These are phyloP conservation scores for Onthophagus sagittarius DNA, from an alignment of 2,888 invertebrate genomes.

Conservation along the genomic window DNA sequence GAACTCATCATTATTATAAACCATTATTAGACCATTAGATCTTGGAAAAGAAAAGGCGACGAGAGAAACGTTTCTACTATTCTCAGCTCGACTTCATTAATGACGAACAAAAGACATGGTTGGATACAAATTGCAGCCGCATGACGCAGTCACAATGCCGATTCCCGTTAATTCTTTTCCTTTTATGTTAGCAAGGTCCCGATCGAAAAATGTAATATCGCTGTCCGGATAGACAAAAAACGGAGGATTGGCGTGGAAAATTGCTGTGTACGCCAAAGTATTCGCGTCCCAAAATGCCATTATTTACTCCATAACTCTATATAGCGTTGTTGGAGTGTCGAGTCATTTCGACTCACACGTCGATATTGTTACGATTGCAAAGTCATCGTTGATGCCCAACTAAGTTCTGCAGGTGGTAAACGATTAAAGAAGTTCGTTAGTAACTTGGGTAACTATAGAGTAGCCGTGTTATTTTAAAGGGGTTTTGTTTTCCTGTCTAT, in stretches of 20 bases:
- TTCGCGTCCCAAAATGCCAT: slow-evolving; percentile 24
- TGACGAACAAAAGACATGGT: slow-evolving; percentile 30
- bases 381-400: slow-evolving; percentile 39
- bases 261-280: slow-evolving; percentile 19
- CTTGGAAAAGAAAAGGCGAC: neutral
- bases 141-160: slow-evolving; percentile 27
- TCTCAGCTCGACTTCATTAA: slow-evolving; percentile 23
- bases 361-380: slow-evolving; percentile 42
- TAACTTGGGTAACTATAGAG: slow-evolving; percentile 20
- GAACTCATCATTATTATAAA: neutral
- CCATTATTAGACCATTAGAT: neutral
- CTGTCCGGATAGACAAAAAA: neutral
- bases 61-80: slow-evolving; percentile 6
- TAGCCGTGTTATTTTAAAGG: slow-evolving; percentile 24
- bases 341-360: slow-evolving; percentile 46
- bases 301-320: slow-evolving; percentile 26
- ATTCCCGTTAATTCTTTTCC: slow-evolving; percentile 6
- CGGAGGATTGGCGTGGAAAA: slow-evolving; percentile 16
- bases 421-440: neutral
- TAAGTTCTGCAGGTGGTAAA: slow-evolving; percentile 26
- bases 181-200: neutral
- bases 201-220: slow-evolving; percentile 11
- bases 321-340: slow-evolving; percentile 30
- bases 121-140: slow-evolving; percentile 34
- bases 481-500: slow-evolving; percentile 20